Percentiles rank a stretch among this genome's conserved stretches.
Evolutionary conservation across 2,797 vertebrate genomes (phyloP).

Genomic region (Silurus aristotelis): DNA sequence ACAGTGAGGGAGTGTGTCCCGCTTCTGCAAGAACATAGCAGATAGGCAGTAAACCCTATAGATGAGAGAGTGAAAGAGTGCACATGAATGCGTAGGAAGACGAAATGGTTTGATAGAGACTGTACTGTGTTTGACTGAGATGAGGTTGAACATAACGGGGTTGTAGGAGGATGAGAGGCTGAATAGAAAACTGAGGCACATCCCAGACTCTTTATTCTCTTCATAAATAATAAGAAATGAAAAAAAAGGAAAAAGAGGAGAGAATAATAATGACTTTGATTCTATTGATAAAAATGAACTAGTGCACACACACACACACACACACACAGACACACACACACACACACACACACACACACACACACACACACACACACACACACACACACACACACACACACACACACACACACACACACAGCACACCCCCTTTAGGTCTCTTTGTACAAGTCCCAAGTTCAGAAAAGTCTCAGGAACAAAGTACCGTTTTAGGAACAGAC

Average conservation of each 20-base stretch:
- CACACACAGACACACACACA: background rate
- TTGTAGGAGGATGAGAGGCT: constrained; percentile 39
- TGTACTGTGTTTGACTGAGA: constrained; percentile 18
- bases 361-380: background rate
- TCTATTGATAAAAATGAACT: background rate
- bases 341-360: no score
- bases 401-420: no score
- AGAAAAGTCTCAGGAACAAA: constrained; percentile 37
- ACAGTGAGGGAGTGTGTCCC: constrained; percentile 57
- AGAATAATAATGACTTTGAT: background rate
- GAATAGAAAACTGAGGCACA: background rate
- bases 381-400: background rate
- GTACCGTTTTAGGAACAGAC: constrained; percentile 35
- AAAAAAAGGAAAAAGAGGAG: background rate
- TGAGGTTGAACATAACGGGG: constrained; percentile 6
- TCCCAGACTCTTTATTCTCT: background rate
- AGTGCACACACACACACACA: background rate
- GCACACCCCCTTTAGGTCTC: no score
- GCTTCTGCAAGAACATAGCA: constrained; percentile 69
- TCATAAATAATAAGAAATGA: background rate
- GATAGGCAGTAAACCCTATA: constrained; percentile 50
- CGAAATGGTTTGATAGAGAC: constrained; percentile 30
- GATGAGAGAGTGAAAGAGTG: constrained; percentile 51
- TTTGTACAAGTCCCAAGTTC: background rate
- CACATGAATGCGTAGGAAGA: constrained; percentile 15